Evolutionary conservation across 2,113 vertebrate species (phyloP).

Genomic region (Antidorcas marsupialis): DNA sequence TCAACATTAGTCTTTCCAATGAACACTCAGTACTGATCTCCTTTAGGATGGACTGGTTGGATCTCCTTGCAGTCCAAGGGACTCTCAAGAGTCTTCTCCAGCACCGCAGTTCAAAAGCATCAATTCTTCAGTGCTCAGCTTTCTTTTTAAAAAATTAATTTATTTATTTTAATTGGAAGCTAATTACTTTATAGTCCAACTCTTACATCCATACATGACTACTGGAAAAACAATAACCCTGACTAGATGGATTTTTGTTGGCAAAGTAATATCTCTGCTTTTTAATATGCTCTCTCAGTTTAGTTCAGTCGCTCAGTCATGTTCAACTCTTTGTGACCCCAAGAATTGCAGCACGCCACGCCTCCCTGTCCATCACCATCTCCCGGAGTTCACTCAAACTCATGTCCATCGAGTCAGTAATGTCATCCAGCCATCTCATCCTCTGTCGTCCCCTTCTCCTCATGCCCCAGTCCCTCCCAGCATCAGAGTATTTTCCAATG

Average conservation of each 20-base stretch:
- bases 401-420: no score
- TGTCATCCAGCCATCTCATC: no score
- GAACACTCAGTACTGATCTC: background rate
- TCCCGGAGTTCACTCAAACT: no score
- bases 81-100: background rate
- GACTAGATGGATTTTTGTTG: background rate
- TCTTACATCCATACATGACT: background rate
- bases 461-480: no score
- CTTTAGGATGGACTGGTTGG: background rate
- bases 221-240: background rate
- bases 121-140: background rate
- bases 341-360: no score
- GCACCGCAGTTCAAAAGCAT: background rate
- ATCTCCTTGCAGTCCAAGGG: background rate
- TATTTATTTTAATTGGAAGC: background rate
- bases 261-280: background rate
- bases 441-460: fast-evolving
- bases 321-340: no score
- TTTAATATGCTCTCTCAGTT: background rate
- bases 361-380: no score
- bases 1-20: background rate
- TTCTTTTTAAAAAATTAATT: background rate
- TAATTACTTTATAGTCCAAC: background rate
- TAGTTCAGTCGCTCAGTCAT: no score
- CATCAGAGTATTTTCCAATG: no score